phyloP scores from a whole-genome alignment of 2,888 invertebrate genomes.

The Silvanus unidentatus region DNA sequence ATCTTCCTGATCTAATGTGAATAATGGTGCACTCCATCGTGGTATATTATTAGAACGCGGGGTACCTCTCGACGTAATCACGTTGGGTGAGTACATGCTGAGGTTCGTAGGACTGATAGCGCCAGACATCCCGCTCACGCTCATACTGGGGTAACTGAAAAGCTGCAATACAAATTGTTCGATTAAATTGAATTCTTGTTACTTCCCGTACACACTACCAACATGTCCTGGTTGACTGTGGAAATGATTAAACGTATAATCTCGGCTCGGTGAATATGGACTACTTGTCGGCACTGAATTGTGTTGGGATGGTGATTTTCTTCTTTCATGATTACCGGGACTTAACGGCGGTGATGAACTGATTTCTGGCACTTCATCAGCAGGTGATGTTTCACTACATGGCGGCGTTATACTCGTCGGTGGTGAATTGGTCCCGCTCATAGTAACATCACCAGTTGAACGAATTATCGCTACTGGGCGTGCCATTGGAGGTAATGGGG shows the following conservation, averaged over 20 bases:
- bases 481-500: conserved; percentile 93
- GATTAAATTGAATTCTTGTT: conserved; percentile 23
- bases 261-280: conserved; percentile 42
- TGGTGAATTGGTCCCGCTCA: conserved; percentile 58
- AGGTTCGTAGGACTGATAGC: conserved; percentile 85
- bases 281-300: conserved; percentile 35
- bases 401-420: conserved; percentile 59
- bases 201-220: conserved; percentile 45
- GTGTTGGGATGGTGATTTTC: conserved; percentile 43
- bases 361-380: conserved; percentile 41
- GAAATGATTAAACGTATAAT: conserved; percentile 85
- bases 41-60: conserved; percentile 54
- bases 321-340: conserved; percentile 41
- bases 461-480: conserved; percentile 93
- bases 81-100: conserved; percentile 72
- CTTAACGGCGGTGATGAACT: conserved; percentile 46
- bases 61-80: conserved; percentile 65
- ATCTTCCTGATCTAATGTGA: conserved; percentile 84
- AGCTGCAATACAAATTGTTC: conserved; percentile 56
- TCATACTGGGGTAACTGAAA: conserved; percentile 84
- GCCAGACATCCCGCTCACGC: conserved; percentile 81
- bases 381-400: conserved; percentile 42
- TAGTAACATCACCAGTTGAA: conserved; percentile 64
- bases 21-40: conserved; percentile 81
- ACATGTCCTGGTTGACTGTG: conserved; percentile 85